Base-by-base conservation (phyloP, 1,140 invertebrate species). In the Gryon sp. region DNA sequence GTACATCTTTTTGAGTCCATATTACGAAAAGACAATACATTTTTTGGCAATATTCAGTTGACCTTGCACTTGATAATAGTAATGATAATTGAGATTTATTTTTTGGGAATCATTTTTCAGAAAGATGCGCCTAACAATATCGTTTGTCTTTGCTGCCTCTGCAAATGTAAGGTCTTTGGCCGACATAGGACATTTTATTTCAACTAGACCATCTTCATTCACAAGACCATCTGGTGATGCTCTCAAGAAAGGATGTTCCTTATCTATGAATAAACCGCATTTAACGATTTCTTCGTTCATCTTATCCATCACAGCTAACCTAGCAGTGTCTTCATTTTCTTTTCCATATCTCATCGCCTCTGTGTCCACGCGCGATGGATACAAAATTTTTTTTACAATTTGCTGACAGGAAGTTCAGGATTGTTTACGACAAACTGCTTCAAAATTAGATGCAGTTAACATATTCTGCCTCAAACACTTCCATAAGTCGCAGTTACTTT, bases 251-350 rank as follows among this genome's bases (percentile, higher is more conserved):
- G 77, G 77, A 7, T 78, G 59, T 4, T 41, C 7, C 8, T 2
- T 18, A 68, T 83, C 80, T 50, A 89, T 81, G 59, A 86, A 87
- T 4, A 90, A 76, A 11, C 88, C 88, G 74, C 85, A 86, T 32
- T 65, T 40, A 36, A 76, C 15, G n/a, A 85, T 78, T 69, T 74
- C 65, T 34, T 76, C 60, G 14, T 65, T 59, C 16, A 70, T 20
- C 62, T 60, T 53, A 34, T 38, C 36, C 50, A 43, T 45, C 30
- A 83, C 60, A 26, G 81, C 63, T 41, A 78, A 20, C 8, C 76
- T 70, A 32, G 82, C 84, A 5, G 43, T 53, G 6, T 76, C 43
- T 77, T 87, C 83, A 43, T 83, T 76, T 30, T 82, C 55, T 11
- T 59, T 52, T 11, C 84, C 82, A 52, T 80, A 81, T 9, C 40